phyloP scores from a whole-genome alignment of 2,113 vertebrate species.

The Scortum barcoo region DNA sequence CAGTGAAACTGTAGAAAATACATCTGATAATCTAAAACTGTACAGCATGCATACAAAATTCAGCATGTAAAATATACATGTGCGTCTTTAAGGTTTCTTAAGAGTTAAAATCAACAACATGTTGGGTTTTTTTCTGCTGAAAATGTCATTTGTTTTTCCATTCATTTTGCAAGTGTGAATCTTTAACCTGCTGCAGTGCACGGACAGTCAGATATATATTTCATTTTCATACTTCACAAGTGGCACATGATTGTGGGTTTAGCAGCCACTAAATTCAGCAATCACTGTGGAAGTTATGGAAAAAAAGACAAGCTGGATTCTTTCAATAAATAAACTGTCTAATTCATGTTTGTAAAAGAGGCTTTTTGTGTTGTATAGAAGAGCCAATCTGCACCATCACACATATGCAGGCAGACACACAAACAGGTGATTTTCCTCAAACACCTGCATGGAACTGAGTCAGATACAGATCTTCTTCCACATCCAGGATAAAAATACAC shows the following conservation, averaged over 20 bases:
- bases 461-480: constrained; percentile 74
- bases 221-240: constrained; percentile 20
- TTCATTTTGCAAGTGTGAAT: neutral
- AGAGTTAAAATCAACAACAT: neutral
- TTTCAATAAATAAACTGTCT: constrained; percentile 45
- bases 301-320: constrained; percentile 22
- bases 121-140: neutral
- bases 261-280: constrained; percentile 38
- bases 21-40: neutral
- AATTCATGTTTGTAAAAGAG: neutral
- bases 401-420: neutral
- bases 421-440: constrained; percentile 23
- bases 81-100: neutral
- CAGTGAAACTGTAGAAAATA: neutral
- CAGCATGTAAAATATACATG: neutral
- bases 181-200: constrained; percentile 1
- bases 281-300: constrained; percentile 6
- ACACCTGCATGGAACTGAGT: constrained; percentile 30
- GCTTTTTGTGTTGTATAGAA: too few relatives aligned
- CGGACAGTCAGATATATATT: constrained; percentile 5
- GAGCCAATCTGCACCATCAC: neutral
- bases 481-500: constrained; percentile 21
- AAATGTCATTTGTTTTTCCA: neutral
- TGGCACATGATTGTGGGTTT: constrained; percentile 30
- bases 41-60: neutral